A percentile compares a stretch with the other conserved stretches of the same genome.
Evolutionary conservation across 1,140 invertebrate genomes (phyloP).

Genomic region (Cotesia chilonis): DNA sequence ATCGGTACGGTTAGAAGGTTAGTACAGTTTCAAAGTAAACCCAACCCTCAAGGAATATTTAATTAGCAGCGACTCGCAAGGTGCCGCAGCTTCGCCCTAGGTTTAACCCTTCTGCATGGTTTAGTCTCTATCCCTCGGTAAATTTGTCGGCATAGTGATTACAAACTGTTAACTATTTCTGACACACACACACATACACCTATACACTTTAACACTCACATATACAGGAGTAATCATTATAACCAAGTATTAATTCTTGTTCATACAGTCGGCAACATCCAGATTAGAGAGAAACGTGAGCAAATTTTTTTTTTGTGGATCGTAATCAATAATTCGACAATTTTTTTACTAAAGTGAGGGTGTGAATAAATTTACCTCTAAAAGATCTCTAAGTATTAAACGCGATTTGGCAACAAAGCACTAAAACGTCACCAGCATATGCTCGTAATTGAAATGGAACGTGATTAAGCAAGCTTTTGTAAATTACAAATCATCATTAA

Average conservation of each 20-base stretch:
- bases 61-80: conserved; percentile 42
- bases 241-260: no score
- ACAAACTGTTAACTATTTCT: conserved; percentile 30
- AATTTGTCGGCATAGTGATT: conserved; percentile 24
- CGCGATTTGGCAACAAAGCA: not conserved
- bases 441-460: no score
- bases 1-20: conserved; percentile 23
- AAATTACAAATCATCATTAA: no score
- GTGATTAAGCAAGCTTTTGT: no score
- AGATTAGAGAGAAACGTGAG: no score
- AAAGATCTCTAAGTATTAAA: conserved; percentile 25
- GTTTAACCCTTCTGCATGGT: conserved; percentile 19
- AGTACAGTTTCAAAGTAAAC: conserved; percentile 35
- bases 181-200: not conserved
- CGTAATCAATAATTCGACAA: no score
- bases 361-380: conserved; percentile 38
- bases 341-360: no score
- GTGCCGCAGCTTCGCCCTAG: conserved; percentile 8
- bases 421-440: no score
- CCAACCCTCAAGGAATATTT: conserved; percentile 44
- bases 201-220: no score
- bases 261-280: no score
- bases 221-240: no score
- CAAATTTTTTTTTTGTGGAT: no score
- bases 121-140: conserved; percentile 3